These are phyloP conservation scores for Aplocera efformata DNA, from an alignment of 2,888 invertebrate genomes.

Conservation along the genomic window DNA sequence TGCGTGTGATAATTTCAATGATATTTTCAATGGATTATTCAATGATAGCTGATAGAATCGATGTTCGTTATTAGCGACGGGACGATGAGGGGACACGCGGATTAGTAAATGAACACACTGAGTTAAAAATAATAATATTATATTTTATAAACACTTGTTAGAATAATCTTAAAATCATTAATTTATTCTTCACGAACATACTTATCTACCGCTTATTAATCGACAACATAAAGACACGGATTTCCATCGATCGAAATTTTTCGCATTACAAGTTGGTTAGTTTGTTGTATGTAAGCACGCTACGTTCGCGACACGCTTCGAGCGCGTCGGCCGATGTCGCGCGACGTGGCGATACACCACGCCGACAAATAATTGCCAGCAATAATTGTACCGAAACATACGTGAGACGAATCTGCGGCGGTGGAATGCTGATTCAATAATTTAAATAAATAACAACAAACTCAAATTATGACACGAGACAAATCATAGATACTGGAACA, in stretches of 20 bases:
- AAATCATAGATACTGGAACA: conserved; percentile 61
- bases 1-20: conserved; percentile 32
- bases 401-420: conserved; percentile 39
- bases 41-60: conserved; percentile 76
- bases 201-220: conserved; percentile 70
- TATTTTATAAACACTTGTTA: conserved; percentile 81
- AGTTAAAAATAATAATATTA: conserved; percentile 80
- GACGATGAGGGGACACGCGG: conserved; percentile 53
- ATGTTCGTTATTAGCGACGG: conserved; percentile 45
- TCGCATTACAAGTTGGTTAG: conserved; percentile 35
- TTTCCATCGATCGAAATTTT: conserved; percentile 51
- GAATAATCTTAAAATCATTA: conserved; percentile 80
- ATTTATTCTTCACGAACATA: conserved; percentile 78
- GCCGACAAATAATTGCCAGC: conserved; percentile 36
- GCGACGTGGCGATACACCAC: conserved; percentile 18
- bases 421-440: conserved; percentile 56
- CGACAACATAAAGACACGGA: conserved; percentile 73
- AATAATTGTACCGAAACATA: conserved; percentile 30
- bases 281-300: conserved; percentile 30
- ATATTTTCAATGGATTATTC: conserved; percentile 31
- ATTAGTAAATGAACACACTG: conserved; percentile 74
- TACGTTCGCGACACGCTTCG: conserved; percentile 24
- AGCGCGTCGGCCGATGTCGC: conserved; percentile 13
- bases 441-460: conserved; percentile 75
- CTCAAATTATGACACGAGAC: conserved; percentile 74